phyloP scores from a whole-genome alignment of 2,888 invertebrate genomes.

The Trachelus troglodyta region DNA sequence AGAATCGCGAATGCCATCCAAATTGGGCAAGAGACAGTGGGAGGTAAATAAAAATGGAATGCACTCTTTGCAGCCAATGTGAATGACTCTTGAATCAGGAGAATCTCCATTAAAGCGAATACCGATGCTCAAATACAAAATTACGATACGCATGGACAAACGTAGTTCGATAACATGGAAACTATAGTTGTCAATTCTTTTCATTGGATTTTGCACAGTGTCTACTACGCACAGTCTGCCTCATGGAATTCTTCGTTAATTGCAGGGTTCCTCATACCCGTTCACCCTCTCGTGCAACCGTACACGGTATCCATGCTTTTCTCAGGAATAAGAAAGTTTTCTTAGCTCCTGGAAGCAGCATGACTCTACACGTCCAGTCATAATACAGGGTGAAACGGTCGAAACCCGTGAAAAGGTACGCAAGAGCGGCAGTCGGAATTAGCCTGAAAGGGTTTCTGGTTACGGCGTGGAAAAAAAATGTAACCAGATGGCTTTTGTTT shows the following conservation, averaged over 20 bases:
- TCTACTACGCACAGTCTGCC: neutral
- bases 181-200: neutral
- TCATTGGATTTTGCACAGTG: neutral
- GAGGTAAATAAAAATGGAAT: neutral
- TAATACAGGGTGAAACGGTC: constrained; percentile 6
- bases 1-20: neutral
- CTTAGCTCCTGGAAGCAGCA: neutral
- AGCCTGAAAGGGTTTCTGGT: constrained; percentile 39
- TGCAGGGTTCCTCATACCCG: neutral
- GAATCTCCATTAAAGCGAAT: neutral
- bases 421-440: constrained; percentile 25
- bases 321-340: neutral
- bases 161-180: neutral
- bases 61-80: neutral
- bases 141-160: neutral
- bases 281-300: neutral
- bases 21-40: neutral
- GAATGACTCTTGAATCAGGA: neutral
- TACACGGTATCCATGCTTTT: neutral
- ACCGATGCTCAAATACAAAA: neutral
- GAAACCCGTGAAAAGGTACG: constrained; percentile 5
- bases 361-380: constrained; percentile 1
- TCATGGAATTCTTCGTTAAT: neutral
- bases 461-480: constrained; percentile 32
- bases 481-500: constrained; percentile 55